Evolutionary conservation across 2,888 invertebrate genomes (phyloP).

Genomic region (Mayetiola destructor): DNA sequence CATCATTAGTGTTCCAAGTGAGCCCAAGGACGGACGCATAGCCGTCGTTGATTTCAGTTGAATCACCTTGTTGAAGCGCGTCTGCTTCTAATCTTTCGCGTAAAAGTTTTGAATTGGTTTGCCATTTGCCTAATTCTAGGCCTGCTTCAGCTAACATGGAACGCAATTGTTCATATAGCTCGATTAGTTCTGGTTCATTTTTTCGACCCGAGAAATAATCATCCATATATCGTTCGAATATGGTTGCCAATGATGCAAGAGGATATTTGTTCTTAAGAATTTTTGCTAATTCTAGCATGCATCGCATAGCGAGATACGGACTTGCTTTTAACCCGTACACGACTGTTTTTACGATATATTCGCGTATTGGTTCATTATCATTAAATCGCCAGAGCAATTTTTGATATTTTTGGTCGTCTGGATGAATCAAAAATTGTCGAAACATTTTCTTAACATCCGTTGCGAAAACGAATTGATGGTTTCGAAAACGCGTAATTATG

Average conservation of each 20-base stretch:
- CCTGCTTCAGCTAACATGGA: neutral
- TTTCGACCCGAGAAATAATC: neutral
- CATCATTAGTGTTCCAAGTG: neutral
- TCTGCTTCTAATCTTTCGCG: neutral
- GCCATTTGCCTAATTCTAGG: neutral
- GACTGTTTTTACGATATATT: constrained; percentile 17
- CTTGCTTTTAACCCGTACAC: constrained; percentile 19
- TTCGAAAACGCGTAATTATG: constrained; percentile 16
- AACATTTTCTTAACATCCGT: constrained; percentile 18
- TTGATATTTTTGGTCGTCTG: constrained; percentile 16
- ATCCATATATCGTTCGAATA: neutral
- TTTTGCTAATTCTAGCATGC: neutral
- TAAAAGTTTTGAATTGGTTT: neutral
- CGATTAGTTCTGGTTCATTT: neutral
- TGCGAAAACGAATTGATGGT: constrained; percentile 17
- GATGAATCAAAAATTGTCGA: constrained; percentile 16
- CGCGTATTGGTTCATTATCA: constrained; percentile 14
- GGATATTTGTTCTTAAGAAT: neutral
- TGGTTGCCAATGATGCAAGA: neutral
- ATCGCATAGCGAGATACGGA: constrained; percentile 12
- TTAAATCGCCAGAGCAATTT: constrained; percentile 18
- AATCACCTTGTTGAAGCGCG: neutral
- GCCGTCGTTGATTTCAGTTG: neutral
- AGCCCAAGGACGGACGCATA: neutral
- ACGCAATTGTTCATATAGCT: neutral